Evolutionary conservation across 2,113 vertebrate species (phyloP).

Genomic region (Cettia cetti): DNA sequence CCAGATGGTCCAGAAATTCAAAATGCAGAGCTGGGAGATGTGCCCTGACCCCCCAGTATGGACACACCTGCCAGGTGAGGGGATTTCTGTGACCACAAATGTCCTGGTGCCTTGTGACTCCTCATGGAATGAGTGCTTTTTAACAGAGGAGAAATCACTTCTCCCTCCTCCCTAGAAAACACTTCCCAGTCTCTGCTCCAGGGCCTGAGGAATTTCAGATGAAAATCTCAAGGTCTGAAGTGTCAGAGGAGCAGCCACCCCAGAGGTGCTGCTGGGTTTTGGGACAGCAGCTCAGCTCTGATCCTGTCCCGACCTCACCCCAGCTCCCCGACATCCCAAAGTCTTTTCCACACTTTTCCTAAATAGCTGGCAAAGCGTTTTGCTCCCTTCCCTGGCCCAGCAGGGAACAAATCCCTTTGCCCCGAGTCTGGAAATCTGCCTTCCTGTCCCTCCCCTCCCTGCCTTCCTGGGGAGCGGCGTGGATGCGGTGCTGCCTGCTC

Average conservation of each 20-base stretch:
- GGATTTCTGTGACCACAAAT: neutral
- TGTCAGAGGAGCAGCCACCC: neutral
- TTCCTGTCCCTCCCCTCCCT: constrained; percentile 54
- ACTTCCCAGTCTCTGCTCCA: neutral
- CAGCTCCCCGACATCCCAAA: neutral
- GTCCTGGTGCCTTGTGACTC: neutral
- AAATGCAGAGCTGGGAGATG: neutral
- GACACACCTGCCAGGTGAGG: neutral
- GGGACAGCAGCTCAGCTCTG: neutral
- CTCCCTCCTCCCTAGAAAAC: neutral
- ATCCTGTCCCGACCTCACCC: neutral
- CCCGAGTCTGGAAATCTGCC: constrained; percentile 39
- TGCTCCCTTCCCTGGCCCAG: neutral
- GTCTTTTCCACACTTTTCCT: neutral
- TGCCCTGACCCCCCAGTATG: neutral
- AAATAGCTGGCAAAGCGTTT: neutral
- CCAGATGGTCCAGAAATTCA: neutral
- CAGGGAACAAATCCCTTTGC: constrained; percentile 3
- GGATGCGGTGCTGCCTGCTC: constrained; percentile 41
- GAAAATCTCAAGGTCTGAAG: neutral
- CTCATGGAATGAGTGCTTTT: neutral
- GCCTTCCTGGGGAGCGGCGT: constrained; percentile 39
- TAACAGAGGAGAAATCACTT: neutral
- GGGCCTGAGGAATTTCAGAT: neutral
- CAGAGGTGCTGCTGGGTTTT: neutral